A percentile compares a stretch with the other conserved stretches of the same genome.
Evolutionary conservation across 2,888 invertebrate species (phyloP).

Genomic region (Drosophila acutilabella): DNA sequence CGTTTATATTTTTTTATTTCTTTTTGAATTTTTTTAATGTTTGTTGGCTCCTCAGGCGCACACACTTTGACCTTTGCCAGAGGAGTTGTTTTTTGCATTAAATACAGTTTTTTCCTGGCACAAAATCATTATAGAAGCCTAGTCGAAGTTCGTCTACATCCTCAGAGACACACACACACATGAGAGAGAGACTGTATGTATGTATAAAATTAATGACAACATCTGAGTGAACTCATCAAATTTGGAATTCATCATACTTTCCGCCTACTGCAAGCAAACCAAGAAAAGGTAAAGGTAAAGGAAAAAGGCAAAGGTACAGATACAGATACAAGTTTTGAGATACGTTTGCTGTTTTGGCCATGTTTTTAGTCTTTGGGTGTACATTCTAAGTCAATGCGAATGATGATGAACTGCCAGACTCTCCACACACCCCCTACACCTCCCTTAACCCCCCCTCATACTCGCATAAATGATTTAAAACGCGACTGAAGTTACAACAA

Average conservation of each 20-base stretch:
- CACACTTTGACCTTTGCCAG: conserved; percentile 62
- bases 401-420: conserved; percentile 76
- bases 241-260: conserved; percentile 80
- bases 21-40: conserved; percentile 1
- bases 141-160: conserved; percentile 35
- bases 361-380: conserved; percentile 57
- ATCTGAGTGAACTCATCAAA: conserved; percentile 82
- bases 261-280: conserved; percentile 74
- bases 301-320: conserved; percentile 11
- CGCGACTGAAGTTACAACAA: conserved; percentile 39
- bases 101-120: conserved; percentile 13
- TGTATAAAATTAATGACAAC: conserved; percentile 79
- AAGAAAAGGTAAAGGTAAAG: conserved; percentile 12
- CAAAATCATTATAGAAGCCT: conserved; percentile 47
- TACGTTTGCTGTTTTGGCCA: conserved; percentile 32
- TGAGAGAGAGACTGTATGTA: too few species aligned
- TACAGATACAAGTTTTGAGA: conserved; percentile 11
- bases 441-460: conserved; percentile 3
- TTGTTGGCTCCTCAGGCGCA: conserved; percentile 48
- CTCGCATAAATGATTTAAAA: conserved; percentile 80
- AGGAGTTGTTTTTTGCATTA: conserved; percentile 16
- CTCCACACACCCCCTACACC: conserved; percentile 11
- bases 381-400: conserved; percentile 80
- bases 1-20: conserved; percentile 7
- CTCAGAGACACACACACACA: background rate